Percentiles rank a stretch among this genome's conserved stretches.
phyloP scores from a whole-genome alignment of 2,113 vertebrate species.

The Rhynchomys soricoides region DNA sequence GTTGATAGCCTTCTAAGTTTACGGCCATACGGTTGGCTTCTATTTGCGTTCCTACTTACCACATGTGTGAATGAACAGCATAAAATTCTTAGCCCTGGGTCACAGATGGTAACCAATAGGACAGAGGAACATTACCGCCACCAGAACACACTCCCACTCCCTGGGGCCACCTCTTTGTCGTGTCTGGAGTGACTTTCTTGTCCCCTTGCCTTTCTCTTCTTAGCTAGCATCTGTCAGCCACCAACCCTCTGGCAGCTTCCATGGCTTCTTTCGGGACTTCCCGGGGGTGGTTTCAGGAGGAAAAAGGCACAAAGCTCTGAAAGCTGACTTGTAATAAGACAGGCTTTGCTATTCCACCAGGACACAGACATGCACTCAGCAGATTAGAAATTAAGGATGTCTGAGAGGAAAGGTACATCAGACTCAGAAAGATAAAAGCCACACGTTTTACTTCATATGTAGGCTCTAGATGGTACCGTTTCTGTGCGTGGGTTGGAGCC shows the following conservation, averaged over 20 bases:
- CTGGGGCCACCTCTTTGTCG: background rate
- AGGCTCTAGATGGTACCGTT: background rate
- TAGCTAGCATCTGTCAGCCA: background rate
- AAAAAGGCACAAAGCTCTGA: background rate
- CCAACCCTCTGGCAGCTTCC: background rate
- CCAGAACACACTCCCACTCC: background rate
- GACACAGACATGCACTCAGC: background rate
- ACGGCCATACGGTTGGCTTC: background rate
- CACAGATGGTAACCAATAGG: background rate
- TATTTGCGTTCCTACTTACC: constrained; percentile 11
- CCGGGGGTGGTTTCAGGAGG: background rate
- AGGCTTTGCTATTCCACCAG: background rate
- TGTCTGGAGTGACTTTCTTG: background rate
- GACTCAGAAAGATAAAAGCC: background rate
- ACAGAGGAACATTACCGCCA: background rate
- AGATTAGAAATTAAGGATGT: background rate
- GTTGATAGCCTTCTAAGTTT: no score
- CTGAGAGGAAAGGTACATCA: background rate
- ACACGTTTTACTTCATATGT: background rate
- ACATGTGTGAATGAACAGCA: background rate
- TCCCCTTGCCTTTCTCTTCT: background rate
- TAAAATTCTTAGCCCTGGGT: background rate
- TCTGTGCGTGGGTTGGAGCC: no score
- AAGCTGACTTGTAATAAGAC: background rate
- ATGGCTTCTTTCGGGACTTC: background rate